These are phyloP conservation scores for Danio kyathit DNA, from an alignment of 2,797 vertebrate species.

Conservation along the genomic window DNA sequence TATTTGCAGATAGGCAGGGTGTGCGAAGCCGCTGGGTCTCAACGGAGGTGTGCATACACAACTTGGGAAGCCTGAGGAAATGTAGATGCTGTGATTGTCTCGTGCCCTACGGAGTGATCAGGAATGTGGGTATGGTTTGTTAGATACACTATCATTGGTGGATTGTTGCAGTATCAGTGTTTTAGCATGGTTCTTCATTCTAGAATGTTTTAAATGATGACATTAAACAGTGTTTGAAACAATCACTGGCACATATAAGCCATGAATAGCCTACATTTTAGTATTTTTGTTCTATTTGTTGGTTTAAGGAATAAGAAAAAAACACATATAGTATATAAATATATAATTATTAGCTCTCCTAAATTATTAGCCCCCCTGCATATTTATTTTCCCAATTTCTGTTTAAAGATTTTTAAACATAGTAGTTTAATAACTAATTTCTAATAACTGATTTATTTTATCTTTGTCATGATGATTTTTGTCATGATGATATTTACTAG, in stretches of 20 bases:
- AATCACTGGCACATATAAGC: background rate
- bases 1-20: constrained; percentile 27
- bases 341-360: no score
- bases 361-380: no score
- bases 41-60: background rate
- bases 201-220: background rate
- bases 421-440: no score
- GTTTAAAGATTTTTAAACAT: no score
- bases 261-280: background rate
- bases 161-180: constrained; percentile 3
- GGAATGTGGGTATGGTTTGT: background rate
- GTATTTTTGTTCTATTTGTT: no score
- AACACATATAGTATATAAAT: background rate
- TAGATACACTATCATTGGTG: constrained; percentile 1
- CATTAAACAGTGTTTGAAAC: background rate
- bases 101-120: background rate
- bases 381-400: no score
- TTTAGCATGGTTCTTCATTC: background rate
- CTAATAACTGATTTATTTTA: no score
- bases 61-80: constrained; percentile 12
- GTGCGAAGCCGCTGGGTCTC: constrained; percentile 17
- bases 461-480: no score
- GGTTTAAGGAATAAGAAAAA: background rate
- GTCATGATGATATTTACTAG: no score
- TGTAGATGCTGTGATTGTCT: constrained; percentile 7